Evolutionary conservation across 2,113 vertebrate species (phyloP), one percentile per base, ranked within the genome.

Genomic region (Grantiella picta): DNA sequence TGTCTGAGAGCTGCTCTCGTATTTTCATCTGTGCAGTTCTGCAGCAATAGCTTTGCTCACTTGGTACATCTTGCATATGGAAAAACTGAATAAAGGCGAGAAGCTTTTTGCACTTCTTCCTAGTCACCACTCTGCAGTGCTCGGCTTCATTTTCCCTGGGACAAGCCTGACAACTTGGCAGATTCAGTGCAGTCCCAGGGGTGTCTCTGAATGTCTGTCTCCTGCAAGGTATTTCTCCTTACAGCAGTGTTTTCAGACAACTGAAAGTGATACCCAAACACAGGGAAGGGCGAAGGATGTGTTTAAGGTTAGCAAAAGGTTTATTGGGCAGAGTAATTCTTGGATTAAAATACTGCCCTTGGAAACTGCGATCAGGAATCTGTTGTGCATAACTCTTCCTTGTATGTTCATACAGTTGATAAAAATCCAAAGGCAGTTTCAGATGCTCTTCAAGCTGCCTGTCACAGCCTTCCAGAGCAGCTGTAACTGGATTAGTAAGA

Each of bases 401-500:
- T 94, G 40, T 94, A 87, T 88, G 78, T 92, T 92, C 85, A 47
- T 89, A 60, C 4, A 21, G 70, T 80, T 90, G 88, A 81, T 84
- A 90, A 92, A 95, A 87, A 77, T 90, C 94, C 86, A 88, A 77
- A 96, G 70, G 42, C 60, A 21, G 65, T 78, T 95, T 96, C 76
- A 93, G 71, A 90, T 93, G 77, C 87, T 80, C 53, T 82, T 88
- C 80, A 68, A 80, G 57, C 59, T 3, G 69, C 59, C 50, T 89
- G 66, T 84, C 47, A 78, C 71, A 87, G 89, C 79, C 79, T 90
- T 94, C 69, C 87, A 88, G 93, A 91, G 79, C 92, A 96, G 89
- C 94, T 96, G 95, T 91, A 89, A 89, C 57, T 87, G 92, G 91
- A 94, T 96, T 95, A 96, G 78, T 71, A 81, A 87, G 85, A 95